Base-by-base conservation (phyloP, 2,888 invertebrate species). In the Incurvaria masculella region DNA sequence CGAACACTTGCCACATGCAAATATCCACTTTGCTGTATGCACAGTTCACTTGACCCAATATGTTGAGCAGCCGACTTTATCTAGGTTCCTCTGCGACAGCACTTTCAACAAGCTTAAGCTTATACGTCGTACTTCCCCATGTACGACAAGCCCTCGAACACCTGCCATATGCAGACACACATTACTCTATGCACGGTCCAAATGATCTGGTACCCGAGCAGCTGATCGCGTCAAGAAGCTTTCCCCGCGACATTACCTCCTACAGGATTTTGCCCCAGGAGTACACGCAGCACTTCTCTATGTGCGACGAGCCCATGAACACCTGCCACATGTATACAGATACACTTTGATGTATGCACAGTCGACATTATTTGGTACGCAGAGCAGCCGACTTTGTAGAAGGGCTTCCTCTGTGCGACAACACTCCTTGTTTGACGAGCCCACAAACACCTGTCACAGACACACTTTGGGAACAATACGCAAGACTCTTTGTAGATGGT, bases 261-360 rank as follows among this genome's bases (percentile, higher is more conserved):
- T 99, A n/a, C 99, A 45, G 98, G 72, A 95, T 93, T 95, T 97
- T 66, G 97, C n/a, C n/a, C n/a, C n/a, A n/a, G n/a, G n/a, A 97
- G 68, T 95, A 99, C 20, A 99, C 93, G 80, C 99, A 99, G 83
- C 98, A 99, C 72, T 97, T 97, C 69, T 97, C 97, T 49, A 94
- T 94, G 66, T 99, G 99, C 47, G 87, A 88, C 47, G 89, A 89
- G 23, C 94, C 91, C 81, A 86, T 80, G 70, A 87, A 90, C 51
- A 82, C n/a, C n/a, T n/a, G n/a, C n/a, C n/a, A n/a, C n/a, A n/a
- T n/a, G n/a, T n/a, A n/a, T n/a, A n/a, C n/a, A n/a, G n/a, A n/a
- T n/a, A n/a, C 4, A 5, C 4, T 3, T 59, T 73, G 95, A 96
- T 71, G 86, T 88, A 68, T 95, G 92, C 42, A 97, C 94, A 53